phyloP scores from a whole-genome alignment of 2,888 invertebrate species.

The Zaprionus lineosus region DNA sequence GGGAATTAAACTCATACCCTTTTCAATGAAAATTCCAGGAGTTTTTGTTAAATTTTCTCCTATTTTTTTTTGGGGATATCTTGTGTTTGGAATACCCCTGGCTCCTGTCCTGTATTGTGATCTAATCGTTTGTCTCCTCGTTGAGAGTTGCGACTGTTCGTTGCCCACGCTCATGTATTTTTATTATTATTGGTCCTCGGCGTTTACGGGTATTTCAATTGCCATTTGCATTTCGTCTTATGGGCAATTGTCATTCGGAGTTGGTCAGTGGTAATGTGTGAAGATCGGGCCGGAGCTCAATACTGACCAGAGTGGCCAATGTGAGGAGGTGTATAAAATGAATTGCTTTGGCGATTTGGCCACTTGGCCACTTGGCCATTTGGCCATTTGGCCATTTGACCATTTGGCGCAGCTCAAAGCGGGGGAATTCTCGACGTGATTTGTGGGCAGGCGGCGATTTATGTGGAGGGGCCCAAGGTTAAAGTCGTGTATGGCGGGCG shows the following conservation, averaged over 20 bases:
- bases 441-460: constrained; percentile 52
- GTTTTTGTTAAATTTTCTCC: no score
- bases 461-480: constrained; percentile 46
- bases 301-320: no score
- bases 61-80: no score
- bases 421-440: constrained; percentile 57
- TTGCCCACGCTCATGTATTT: constrained; percentile 72
- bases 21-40: no score
- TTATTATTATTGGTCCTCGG: constrained; percentile 75
- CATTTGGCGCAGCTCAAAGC: constrained; percentile 36
- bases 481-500: constrained; percentile 60
- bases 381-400: no score
- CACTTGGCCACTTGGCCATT: no score
- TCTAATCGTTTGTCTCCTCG: constrained; percentile 62
- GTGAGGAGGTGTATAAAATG: constrained; percentile 54
- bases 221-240: constrained; percentile 73
- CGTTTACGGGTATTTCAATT: constrained; percentile 58
- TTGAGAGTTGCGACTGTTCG: constrained; percentile 27
- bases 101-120: no score
- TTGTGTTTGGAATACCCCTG: no score
- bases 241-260: constrained; percentile 66
- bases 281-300: constrained; percentile 55
- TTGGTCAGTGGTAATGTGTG: constrained; percentile 60
- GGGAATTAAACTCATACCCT: no score
- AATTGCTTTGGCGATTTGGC: constrained; percentile 76